These are phyloP conservation scores for Parazoanthus darwini DNA, from an alignment of 92 coral and sea anemone genomes.

Conservation along the genomic window DNA sequence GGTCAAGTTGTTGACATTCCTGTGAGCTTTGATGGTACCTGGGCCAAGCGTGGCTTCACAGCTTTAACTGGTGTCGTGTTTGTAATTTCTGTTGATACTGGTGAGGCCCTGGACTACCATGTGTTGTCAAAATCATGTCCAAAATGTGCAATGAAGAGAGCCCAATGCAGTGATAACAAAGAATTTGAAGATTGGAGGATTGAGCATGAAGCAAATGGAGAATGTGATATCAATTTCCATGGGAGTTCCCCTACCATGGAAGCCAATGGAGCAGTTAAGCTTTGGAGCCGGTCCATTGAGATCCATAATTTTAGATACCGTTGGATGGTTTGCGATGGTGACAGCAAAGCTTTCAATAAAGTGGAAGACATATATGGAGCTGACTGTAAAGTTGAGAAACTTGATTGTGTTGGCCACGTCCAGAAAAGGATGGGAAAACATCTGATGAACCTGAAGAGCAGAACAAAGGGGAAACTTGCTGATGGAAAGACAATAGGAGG, in stretches of 20 bases:
- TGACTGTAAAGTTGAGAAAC: conserved; percentile 43
- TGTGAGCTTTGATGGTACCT: not conserved
- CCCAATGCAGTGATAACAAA: conserved; percentile 37
- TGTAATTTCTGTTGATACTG: conserved; percentile 7
- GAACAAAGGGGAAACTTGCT: no score
- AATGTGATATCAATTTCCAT: conserved; percentile 36
- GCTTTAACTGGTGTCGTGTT: conserved; percentile 23
- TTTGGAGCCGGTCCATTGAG: conserved; percentile 57
- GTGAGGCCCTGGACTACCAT: conserved; percentile 47
- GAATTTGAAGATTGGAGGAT: conserved; percentile 34
- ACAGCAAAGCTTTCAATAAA: conserved; percentile 52
- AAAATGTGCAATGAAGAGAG: conserved; percentile 46
- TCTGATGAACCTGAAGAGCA: no score
- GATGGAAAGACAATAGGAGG: no score
- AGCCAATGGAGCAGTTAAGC: conserved; percentile 54
- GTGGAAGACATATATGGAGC: conserved; percentile 44
- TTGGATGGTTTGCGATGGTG: conserved; percentile 63
- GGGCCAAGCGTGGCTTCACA: conserved; percentile 30
- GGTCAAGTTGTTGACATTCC: conserved; percentile 12
- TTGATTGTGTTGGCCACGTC: conserved; percentile 65
- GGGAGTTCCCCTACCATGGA: conserved; percentile 67
- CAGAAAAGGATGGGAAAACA: conserved; percentile 57
- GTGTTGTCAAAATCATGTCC: conserved; percentile 49
- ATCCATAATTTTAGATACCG: conserved; percentile 52
- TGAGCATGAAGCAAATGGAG: conserved; percentile 18